Percentiles rank a stretch among this genome's conserved stretches.
Evolutionary conservation across 2,797 vertebrate species (phyloP).

Genomic region (Cossypha polioptera): DNA sequence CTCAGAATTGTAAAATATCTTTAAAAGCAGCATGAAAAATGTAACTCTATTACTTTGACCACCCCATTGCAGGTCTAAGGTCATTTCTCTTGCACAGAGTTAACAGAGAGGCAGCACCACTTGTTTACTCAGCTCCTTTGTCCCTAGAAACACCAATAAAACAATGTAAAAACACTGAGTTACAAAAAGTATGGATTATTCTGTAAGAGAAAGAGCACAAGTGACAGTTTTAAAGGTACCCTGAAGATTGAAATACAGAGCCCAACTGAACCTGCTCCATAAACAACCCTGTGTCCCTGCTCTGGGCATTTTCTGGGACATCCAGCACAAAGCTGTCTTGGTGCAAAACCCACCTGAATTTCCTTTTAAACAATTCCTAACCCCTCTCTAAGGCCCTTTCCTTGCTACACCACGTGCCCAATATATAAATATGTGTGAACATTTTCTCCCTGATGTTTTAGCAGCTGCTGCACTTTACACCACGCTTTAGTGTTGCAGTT

Average conservation of each 20-base stretch:
- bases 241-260: neutral
- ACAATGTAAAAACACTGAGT: neutral
- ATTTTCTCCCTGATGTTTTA: neutral
- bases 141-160: neutral
- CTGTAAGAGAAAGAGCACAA: neutral
- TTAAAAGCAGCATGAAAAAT: neutral
- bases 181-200: neutral
- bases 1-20: neutral
- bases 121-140: neutral
- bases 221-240: neutral
- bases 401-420: neutral
- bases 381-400: neutral
- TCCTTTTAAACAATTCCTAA: neutral
- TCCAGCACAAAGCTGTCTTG: neutral
- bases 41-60: neutral
- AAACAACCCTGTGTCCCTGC: neutral
- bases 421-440: neutral
- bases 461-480: neutral
- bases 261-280: neutral
- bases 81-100: neutral
- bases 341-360: neutral
- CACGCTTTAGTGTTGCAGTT: neutral
- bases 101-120: neutral
- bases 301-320: neutral
- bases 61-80: neutral